Evolutionary conservation across 2,888 invertebrate species (phyloP).

Genomic region (Dusona sp.): DNA sequence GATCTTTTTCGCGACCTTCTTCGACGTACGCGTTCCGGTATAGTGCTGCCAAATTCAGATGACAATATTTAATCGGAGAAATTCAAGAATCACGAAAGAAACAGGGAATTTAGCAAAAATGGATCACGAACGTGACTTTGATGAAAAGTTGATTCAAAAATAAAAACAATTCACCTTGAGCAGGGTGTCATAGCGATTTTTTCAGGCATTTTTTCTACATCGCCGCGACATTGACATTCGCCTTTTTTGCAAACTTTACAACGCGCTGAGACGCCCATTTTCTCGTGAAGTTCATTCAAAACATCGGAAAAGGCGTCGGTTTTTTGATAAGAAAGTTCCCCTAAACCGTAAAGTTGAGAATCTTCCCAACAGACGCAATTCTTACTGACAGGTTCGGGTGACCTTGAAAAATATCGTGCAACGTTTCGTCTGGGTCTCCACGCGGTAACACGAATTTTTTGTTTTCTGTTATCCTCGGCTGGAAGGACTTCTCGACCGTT

Average conservation of each 20-base stretch:
- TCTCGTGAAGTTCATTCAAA: slow-evolving; percentile 78
- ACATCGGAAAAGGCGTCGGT: slow-evolving; percentile 76
- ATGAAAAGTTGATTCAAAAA: neutral
- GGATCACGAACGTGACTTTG: neutral
- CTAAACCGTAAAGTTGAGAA: slow-evolving; percentile 69
- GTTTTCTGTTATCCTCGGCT: slow-evolving; percentile 58
- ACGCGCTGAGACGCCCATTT: slow-evolving; percentile 73
- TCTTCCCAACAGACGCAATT: slow-evolving; percentile 66
- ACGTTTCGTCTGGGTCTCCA: slow-evolving; percentile 75
- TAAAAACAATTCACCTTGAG: slow-evolving; percentile 43
- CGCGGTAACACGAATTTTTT: slow-evolving; percentile 72
- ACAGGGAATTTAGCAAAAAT: neutral
- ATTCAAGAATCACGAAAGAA: neutral
- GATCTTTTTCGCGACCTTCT: slow-evolving; percentile 60
- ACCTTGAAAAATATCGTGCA: slow-evolving; percentile 72
- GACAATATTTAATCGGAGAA: neutral
- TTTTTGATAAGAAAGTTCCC: slow-evolving; percentile 77
- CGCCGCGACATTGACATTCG: slow-evolving; percentile 73
- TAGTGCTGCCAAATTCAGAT: slow-evolving; percentile 25
- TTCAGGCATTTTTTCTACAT: neutral
- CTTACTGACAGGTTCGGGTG: slow-evolving; percentile 56
- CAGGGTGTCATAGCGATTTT: slow-evolving; percentile 17
- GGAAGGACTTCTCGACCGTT: slow-evolving; percentile 65
- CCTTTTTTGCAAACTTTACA: slow-evolving; percentile 72
- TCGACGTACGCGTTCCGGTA: slow-evolving; percentile 52